These are phyloP conservation scores for Manis crassicaudata DNA, from an alignment of 2,797 vertebrate genomes.

Conservation along the genomic window DNA sequence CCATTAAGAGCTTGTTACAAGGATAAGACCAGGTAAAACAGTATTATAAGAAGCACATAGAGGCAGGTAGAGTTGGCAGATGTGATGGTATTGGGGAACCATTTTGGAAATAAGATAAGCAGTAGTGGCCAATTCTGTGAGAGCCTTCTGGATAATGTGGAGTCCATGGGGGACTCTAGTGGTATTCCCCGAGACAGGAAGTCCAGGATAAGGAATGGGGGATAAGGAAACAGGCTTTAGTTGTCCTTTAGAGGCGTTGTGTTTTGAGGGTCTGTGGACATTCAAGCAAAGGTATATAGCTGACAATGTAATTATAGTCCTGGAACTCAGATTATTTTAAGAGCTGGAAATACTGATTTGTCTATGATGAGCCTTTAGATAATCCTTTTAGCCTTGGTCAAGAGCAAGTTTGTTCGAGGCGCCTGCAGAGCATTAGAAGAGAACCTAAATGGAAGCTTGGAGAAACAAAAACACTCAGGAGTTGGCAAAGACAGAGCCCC, in stretches of 20 bases:
- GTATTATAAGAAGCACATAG: neutral
- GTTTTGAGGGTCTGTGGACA: neutral
- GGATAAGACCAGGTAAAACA: neutral
- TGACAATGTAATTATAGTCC: neutral
- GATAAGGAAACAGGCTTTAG: neutral
- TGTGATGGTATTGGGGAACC: neutral
- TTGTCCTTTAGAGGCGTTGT: neutral
- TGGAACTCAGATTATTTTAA: neutral
- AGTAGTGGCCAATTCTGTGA: neutral
- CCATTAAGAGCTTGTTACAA: neutral
- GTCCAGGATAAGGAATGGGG: neutral
- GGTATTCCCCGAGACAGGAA: neutral
- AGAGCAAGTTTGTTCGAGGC: neutral
- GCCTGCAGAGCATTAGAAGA: neutral
- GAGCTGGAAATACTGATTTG: neutral
- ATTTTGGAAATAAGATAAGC: neutral
- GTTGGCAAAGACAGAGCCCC: neutral
- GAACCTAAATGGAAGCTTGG: neutral
- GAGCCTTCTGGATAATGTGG: neutral
- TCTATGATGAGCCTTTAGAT: neutral
- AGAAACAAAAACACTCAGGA: neutral
- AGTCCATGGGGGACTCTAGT: too few species aligned
- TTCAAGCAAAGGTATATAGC: neutral
- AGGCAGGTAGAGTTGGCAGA: neutral
- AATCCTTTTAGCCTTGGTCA: neutral